Evolutionary conservation across 2,888 invertebrate species (phyloP).

Genomic region (Caenorhabditis virilis): DNA sequence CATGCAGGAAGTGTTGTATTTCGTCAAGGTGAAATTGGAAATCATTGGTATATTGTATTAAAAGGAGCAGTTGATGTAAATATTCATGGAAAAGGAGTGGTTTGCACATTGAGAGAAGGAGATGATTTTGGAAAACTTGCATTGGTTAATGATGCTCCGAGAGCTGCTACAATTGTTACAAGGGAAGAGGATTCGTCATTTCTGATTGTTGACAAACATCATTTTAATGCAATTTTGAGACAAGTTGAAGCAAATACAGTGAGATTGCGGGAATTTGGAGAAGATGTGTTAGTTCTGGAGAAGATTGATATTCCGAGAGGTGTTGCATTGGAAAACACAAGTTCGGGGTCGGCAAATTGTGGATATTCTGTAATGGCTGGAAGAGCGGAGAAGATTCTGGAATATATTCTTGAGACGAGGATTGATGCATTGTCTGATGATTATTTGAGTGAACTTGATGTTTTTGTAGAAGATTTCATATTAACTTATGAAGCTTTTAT

Average conservation of each 20-base stretch:
- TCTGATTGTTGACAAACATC: constrained; percentile 82
- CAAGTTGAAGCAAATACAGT: constrained; percentile 88
- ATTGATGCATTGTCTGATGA: constrained; percentile 71
- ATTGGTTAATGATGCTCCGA: constrained; percentile 82
- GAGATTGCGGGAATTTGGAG: constrained; percentile 81
- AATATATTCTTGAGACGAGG: constrained; percentile 82
- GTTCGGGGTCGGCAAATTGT: constrained; percentile 20
- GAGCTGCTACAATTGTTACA: constrained; percentile 82
- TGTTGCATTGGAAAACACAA: constrained; percentile 42
- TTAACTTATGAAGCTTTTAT: constrained; percentile 83
- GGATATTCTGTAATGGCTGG: constrained; percentile 84
- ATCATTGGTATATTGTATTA: constrained; percentile 83
- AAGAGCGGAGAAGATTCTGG: constrained; percentile 83
- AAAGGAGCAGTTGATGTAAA: constrained; percentile 84
- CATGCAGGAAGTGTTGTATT: constrained; percentile 74
- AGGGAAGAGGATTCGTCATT: constrained; percentile 84
- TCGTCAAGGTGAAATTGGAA: constrained; percentile 80
- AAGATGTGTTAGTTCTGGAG: constrained; percentile 82
- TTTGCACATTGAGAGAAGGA: constrained; percentile 81
- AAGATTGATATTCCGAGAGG: constrained; percentile 69
- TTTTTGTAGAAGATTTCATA: constrained; percentile 81
- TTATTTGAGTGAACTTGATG: constrained; percentile 25
- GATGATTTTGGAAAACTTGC: constrained; percentile 87
- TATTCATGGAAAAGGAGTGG: constrained; percentile 83
- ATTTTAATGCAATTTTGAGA: constrained; percentile 76